Percentiles rank a stretch among this genome's conserved stretches.
Conservation (phyloP, 2,113 vertebrate genomes). For the Salvelinus fontinalis region DNA sequence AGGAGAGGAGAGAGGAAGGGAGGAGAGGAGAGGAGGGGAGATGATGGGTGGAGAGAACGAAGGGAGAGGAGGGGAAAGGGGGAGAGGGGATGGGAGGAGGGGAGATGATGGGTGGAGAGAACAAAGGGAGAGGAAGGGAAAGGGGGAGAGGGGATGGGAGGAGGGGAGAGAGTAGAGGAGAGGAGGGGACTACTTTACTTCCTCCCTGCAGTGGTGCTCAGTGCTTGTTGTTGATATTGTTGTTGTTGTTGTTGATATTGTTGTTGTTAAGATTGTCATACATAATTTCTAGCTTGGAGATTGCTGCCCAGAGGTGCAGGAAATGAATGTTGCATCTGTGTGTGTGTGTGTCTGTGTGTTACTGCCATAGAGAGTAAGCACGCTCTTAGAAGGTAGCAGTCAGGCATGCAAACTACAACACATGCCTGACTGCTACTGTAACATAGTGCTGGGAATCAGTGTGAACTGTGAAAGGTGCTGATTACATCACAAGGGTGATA, state of each 20-base stretch:
- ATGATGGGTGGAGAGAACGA: background rate
- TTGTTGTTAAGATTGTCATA: constrained; percentile 33
- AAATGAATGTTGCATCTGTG: constrained; percentile 1
- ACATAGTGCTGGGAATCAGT: background rate
- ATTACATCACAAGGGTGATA: constrained; percentile 5
- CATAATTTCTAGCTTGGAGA: constrained; percentile 20
- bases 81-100: background rate
- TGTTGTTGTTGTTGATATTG: too few species aligned
- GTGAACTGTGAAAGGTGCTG: background rate
- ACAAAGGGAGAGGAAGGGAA: too few species aligned
- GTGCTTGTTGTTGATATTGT: too few species aligned
- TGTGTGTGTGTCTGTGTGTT: background rate
- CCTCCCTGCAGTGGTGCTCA: constrained; percentile 19
- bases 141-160: background rate
- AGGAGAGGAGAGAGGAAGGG: background rate
- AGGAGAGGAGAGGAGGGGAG: background rate
- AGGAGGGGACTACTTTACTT: constrained; percentile 26
- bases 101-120: constrained; percentile 6
- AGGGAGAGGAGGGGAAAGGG: background rate
- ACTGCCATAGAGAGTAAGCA: background rate
- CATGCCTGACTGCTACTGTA: background rate
- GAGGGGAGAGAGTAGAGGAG: too few species aligned
- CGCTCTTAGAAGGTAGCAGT: background rate
- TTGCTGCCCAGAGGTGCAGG: constrained; percentile 18
- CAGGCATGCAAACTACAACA: background rate